A percentile compares a stretch with the other conserved stretches of the same genome.
These are phyloP conservation scores for Apus apus DNA, from an alignment of 2,113 vertebrate species.

Conservation along the genomic window DNA sequence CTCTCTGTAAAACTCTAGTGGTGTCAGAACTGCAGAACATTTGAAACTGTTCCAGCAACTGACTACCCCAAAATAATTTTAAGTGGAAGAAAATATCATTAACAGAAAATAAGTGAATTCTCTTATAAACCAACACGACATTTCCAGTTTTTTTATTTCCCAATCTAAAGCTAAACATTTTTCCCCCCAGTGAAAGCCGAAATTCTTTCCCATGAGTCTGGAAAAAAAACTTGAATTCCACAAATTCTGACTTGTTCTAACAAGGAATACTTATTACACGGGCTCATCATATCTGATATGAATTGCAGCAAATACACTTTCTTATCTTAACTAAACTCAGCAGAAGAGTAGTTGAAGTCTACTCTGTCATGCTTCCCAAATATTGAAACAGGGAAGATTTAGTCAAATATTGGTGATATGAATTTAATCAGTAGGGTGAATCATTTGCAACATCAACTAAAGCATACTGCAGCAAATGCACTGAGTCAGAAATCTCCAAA, in stretches of 20 bases:
- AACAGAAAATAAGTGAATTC: not conserved
- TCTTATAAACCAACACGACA: not conserved
- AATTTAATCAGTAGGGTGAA: not conserved
- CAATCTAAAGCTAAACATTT: not conserved
- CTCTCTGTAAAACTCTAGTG: not conserved
- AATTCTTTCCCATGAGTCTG: not conserved
- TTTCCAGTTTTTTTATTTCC: not conserved
- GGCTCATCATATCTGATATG: not conserved
- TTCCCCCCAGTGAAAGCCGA: not conserved
- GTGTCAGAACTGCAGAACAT: not conserved
- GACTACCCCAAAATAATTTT: not conserved
- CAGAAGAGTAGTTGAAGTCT: not conserved
- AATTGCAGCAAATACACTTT: not conserved
- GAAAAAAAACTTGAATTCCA: not conserved
- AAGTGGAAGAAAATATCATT: conserved; percentile 2
- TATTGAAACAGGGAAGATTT: not conserved
- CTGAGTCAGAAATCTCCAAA: not conserved
- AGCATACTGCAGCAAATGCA: not conserved
- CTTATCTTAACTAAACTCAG: not conserved
- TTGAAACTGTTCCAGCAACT: conserved; percentile 2
- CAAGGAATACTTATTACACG: not conserved
- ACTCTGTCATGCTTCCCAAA: not conserved
- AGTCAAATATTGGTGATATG: not conserved
- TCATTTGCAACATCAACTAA: not conserved
- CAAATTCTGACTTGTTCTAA: not conserved